phyloP scores from a whole-genome alignment of 2,113 vertebrate genomes.

The Rhabdomys dilectus region DNA sequence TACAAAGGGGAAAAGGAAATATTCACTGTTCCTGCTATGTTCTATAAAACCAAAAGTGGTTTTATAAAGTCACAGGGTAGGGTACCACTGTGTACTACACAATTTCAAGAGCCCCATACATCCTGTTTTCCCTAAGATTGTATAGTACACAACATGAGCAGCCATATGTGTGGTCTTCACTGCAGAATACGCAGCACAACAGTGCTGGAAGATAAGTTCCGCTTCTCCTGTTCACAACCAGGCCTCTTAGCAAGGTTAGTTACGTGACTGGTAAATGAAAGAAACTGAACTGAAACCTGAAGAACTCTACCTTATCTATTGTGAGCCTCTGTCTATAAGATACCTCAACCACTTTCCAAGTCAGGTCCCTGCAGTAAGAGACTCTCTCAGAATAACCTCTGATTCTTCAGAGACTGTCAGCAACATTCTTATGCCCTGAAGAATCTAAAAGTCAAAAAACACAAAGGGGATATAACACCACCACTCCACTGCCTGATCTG shows the following conservation, averaged over 20 bases:
- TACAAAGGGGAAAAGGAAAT: neutral
- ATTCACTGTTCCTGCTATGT: neutral
- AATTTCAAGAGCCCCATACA: neutral
- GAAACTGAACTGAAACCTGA: neutral
- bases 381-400: neutral
- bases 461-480: neutral
- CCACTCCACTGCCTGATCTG: neutral
- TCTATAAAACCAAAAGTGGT: neutral
- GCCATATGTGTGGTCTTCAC: neutral
- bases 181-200: neutral
- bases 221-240: neutral
- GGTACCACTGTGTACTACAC: neutral
- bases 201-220: neutral
- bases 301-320: neutral
- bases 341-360: neutral
- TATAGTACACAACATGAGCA: neutral
- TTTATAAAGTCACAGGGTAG: neutral
- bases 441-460: neutral
- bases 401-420: neutral
- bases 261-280: neutral
- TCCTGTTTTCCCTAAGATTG: fast-evolving
- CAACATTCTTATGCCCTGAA: neutral
- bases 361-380: neutral
- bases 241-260: neutral
- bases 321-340: neutral